phyloP scores from a whole-genome alignment of 1,140 invertebrate genomes.

The Drosophila littoralis region DNA sequence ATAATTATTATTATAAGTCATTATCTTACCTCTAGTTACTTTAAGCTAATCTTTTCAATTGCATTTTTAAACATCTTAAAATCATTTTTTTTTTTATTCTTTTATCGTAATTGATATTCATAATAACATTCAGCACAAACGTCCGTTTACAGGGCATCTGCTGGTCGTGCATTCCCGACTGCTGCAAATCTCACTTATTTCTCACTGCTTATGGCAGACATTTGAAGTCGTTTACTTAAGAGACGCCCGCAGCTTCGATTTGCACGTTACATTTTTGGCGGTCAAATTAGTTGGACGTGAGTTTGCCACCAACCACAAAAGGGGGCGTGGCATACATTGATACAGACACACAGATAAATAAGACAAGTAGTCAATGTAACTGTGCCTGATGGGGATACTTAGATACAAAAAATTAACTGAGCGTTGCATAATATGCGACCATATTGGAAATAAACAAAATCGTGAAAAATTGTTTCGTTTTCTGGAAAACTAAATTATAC shows the following conservation, averaged over 20 bases:
- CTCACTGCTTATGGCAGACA: constrained; percentile 3
- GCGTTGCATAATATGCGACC: no score
- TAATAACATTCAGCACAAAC: no score
- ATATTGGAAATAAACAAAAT: no score
- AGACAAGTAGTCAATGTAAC: constrained; percentile 6
- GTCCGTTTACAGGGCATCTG: background rate
- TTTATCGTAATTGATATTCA: no score
- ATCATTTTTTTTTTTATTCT: no score
- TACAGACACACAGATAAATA: constrained; percentile 1
- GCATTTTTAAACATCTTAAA: no score
- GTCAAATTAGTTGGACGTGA: constrained; percentile 47
- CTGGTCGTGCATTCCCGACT: background rate
- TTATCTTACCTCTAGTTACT: no score
- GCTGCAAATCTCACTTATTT: no score
- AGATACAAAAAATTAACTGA: background rate
- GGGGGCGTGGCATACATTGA: constrained; percentile 33
- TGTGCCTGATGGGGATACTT: background rate
- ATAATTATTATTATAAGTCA: no score
- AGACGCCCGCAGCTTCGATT: constrained; percentile 33
- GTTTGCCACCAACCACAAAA: constrained; percentile 8
- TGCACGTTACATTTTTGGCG: constrained; percentile 43
- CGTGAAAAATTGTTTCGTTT: no score
- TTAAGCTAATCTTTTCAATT: no score
- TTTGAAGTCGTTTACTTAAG: constrained; percentile 41
- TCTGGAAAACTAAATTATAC: no score